These are phyloP conservation scores for Myocastor coypus DNA, from an alignment of 2,113 vertebrate genomes.

Conservation along the genomic window DNA sequence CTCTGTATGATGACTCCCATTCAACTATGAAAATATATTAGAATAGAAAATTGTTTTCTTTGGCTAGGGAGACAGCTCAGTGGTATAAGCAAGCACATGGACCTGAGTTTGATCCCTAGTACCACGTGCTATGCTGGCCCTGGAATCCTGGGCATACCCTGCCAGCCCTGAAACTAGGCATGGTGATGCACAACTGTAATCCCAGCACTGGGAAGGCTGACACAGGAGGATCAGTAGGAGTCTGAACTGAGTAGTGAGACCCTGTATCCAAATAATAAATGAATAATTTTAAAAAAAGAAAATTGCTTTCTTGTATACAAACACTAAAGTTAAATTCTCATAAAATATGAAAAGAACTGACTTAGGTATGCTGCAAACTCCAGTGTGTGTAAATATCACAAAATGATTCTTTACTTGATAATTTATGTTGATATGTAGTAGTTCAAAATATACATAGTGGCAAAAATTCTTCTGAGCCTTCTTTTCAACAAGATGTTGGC, in stretches of 20 bases:
- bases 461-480: too few species aligned
- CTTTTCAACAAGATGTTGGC: background rate
- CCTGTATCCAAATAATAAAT: too few species aligned
- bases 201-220: too few species aligned
- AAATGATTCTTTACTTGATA: conserved; percentile 36
- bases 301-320: conserved; percentile 7
- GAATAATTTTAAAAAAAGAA: background rate
- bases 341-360: conserved; percentile 10
- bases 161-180: too few species aligned
- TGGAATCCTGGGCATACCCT: too few species aligned
- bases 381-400: background rate
- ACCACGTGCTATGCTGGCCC: too few species aligned
- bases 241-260: too few species aligned
- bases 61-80: too few species aligned
- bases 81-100: too few species aligned
- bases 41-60: background rate
- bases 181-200: too few species aligned
- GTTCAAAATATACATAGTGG: background rate
- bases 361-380: conserved; percentile 36
- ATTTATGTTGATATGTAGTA: background rate
- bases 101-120: too few species aligned
- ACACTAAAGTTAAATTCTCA: background rate
- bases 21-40: conserved; percentile 27
- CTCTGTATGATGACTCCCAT: background rate
- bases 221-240: too few species aligned